Evolutionary conservation across 2,797 vertebrate genomes (phyloP).

Genomic region (Mionectes olivaceus): DNA sequence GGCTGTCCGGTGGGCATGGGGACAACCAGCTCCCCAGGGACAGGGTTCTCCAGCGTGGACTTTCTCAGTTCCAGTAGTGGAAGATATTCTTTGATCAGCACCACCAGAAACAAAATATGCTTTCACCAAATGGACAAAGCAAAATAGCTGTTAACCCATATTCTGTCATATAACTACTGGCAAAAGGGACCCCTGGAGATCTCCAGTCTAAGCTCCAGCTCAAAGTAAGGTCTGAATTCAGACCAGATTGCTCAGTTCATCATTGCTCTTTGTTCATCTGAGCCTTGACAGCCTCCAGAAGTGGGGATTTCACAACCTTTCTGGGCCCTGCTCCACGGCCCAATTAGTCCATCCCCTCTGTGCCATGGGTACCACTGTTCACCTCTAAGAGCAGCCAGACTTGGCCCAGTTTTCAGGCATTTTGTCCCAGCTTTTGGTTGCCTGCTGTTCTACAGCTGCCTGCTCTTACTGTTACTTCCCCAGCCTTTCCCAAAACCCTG

Average conservation of each 20-base stretch:
- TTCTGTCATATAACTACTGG: not conserved
- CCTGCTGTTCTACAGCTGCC: not conserved
- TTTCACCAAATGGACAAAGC: not conserved
- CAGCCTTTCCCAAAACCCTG: not conserved
- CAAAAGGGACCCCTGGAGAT: not conserved
- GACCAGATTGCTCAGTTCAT: not conserved
- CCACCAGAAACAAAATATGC: not conserved
- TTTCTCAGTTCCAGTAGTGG: not conserved
- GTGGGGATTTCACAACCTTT: not conserved
- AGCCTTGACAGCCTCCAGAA: not conserved
- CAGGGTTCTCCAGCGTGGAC: not conserved
- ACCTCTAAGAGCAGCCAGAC: not conserved
- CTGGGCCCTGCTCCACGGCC: not conserved
- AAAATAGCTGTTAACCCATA: not conserved
- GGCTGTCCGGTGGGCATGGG: not conserved
- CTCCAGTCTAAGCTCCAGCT: not conserved
- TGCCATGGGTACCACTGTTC: rapidly evolving
- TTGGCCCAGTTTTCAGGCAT: not conserved
- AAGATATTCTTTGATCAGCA: rapidly evolving
- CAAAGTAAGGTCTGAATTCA: not conserved
- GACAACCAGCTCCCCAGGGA: not conserved
- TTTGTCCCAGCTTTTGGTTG: not conserved
- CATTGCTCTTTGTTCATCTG: not conserved
- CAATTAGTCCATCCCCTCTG: not conserved
- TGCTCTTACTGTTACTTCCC: not conserved